These are phyloP conservation scores for Salticus scenicus DNA, from an alignment of 2,888 invertebrate species.

Conservation along the genomic window DNA sequence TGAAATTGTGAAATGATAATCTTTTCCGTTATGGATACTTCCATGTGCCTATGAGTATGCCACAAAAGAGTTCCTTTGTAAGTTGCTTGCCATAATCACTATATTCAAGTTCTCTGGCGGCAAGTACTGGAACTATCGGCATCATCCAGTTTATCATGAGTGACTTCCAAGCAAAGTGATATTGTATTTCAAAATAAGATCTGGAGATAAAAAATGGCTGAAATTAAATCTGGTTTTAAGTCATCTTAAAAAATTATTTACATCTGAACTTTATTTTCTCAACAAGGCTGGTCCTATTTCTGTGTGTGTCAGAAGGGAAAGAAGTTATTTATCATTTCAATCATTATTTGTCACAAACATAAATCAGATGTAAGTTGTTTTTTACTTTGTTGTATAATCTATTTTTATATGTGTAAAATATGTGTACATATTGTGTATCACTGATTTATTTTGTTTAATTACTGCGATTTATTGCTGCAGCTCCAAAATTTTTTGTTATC, in stretches of 20 bases:
- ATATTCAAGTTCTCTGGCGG: background rate
- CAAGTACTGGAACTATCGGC: constrained; percentile 2
- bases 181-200: background rate
- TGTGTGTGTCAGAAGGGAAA: background rate
- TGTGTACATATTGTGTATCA: too few species aligned
- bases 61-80: constrained; percentile 37
- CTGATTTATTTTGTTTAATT: too few species aligned
- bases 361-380: background rate
- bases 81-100: constrained; percentile 11
- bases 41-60: constrained; percentile 36
- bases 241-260: too few species aligned
- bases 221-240: too few species aligned
- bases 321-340: background rate
- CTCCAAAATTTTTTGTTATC: too few species aligned
- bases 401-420: too few species aligned
- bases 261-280: too few species aligned
- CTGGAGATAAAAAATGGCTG: too few species aligned
- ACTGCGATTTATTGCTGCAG: too few species aligned
- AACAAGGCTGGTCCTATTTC: constrained; percentile 30
- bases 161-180: background rate
- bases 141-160: background rate
- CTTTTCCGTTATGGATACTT: constrained; percentile 5
- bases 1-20: constrained; percentile 25
- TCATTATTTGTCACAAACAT: background rate
- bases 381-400: too few species aligned